Conservation (phyloP, 2,113 vertebrate species). For the Cryptotis parvus region DNA sequence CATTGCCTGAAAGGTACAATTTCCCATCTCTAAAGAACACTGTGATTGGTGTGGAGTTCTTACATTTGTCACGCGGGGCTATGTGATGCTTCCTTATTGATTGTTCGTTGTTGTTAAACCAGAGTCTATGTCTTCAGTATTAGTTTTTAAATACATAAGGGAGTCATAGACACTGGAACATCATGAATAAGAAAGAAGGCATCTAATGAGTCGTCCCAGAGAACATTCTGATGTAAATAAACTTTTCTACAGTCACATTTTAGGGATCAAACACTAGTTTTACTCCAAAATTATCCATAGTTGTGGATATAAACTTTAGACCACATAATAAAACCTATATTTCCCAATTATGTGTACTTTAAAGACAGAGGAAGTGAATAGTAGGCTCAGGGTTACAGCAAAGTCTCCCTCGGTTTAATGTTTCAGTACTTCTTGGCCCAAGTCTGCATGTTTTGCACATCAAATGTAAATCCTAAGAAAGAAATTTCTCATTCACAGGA, state of each 20-base stretch:
- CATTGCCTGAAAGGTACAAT: neutral
- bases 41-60: neutral
- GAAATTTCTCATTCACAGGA: neutral
- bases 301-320: no score
- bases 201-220: neutral
- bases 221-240: neutral
- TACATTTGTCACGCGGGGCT: neutral
- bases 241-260: neutral
- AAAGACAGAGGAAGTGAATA: neutral
- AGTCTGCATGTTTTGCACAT: neutral
- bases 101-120: neutral
- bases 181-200: neutral
- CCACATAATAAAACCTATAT: neutral
- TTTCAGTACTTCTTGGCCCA: neutral
- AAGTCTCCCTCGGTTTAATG: conserved; percentile 16
- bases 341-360: neutral
- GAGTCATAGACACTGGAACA: neutral
- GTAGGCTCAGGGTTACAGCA: neutral
- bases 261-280: neutral
- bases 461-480: neutral
- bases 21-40: neutral
- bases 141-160: neutral
- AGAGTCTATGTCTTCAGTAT: neutral
- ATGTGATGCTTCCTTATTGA: neutral
- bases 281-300: conserved; percentile 24